Evolutionary conservation across 2,797 vertebrate genomes (phyloP).

Genomic region (Eidolon dupreanum): DNA sequence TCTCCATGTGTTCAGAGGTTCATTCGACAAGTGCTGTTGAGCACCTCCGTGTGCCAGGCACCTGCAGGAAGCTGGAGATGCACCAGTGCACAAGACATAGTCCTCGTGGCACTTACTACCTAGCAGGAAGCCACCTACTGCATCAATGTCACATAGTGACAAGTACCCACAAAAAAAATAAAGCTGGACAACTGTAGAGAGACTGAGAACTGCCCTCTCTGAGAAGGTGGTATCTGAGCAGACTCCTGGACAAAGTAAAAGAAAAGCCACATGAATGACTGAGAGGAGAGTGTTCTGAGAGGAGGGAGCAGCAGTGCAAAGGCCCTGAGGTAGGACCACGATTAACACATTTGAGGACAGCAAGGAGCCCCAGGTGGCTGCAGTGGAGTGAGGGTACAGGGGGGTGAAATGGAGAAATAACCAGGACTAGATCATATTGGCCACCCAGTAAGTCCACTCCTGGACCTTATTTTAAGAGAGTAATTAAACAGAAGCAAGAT

Average conservation of each 20-base stretch:
- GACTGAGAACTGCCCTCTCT: background rate
- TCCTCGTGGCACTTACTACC: accelerated
- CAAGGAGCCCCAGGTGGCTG: accelerated
- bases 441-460: background rate
- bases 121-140: accelerated
- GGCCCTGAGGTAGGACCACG: background rate
- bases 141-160: accelerated
- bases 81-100: accelerated
- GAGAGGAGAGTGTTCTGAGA: background rate
- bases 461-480: background rate
- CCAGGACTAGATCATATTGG: background rate
- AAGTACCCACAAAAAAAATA: background rate
- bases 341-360: accelerated
- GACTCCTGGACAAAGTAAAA: accelerated
- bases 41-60: background rate
- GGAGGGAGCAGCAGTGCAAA: background rate
- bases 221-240: background rate
- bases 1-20: accelerated
- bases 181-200: background rate
- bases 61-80: background rate
- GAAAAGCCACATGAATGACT: background rate
- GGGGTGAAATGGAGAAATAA: accelerated
- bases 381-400: accelerated
- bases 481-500: background rate
- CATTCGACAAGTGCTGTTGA: background rate